These are phyloP conservation scores for Solen grandis DNA, from an alignment of 1,140 invertebrate genomes.

Conservation along the genomic window DNA sequence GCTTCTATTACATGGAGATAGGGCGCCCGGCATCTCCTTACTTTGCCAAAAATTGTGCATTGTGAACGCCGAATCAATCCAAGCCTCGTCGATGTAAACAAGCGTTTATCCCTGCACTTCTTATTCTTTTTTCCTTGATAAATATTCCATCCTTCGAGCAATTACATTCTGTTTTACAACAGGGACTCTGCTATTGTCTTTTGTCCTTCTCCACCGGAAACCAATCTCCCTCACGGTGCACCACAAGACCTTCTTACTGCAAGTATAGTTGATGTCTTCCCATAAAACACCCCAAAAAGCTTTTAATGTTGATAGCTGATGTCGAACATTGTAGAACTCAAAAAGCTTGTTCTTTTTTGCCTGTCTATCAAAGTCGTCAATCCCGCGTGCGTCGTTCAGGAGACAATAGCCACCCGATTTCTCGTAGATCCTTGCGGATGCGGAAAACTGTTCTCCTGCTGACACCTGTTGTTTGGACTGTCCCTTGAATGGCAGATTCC, in stretches of 20 bases:
- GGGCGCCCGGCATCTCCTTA: background rate
- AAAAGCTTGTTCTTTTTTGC: background rate
- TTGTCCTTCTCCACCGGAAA: background rate
- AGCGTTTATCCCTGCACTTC: background rate
- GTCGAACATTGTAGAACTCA: conserved; percentile 2
- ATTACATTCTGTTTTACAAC: background rate
- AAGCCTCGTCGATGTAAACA: conserved; percentile 1
- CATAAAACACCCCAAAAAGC: background rate
- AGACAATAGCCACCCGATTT: too few relatives aligned
- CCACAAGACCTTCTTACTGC: background rate
- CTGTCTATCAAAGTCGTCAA: background rate
- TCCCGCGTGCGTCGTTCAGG: too few relatives aligned
- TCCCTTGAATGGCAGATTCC: too few relatives aligned
- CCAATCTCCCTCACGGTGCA: background rate
- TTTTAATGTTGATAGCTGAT: background rate
- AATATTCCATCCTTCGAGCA: background rate
- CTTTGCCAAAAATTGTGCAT: background rate
- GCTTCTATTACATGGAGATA: background rate
- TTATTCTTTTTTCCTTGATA: background rate
- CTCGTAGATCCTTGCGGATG: too few relatives aligned
- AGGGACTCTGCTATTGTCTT: background rate
- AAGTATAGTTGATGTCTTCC: background rate
- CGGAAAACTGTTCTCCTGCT: too few relatives aligned
- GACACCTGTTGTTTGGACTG: too few relatives aligned
- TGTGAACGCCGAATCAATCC: background rate